Conservation (phyloP, 2,797 vertebrate species). For the Mormyrops attenuatus region DNA sequence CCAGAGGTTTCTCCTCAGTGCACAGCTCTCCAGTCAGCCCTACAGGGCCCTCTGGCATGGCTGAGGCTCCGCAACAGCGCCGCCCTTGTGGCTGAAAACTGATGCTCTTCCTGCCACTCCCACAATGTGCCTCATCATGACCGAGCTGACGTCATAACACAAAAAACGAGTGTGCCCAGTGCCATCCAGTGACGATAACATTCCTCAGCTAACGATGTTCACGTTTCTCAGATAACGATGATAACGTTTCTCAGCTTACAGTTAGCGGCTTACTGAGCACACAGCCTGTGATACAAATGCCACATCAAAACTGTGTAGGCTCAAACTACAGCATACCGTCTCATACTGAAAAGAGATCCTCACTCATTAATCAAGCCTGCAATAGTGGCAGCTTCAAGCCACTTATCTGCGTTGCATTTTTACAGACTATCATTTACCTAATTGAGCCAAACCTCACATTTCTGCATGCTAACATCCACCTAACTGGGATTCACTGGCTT, state of each 20-base stretch:
- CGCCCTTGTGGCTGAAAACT: conserved; percentile 83
- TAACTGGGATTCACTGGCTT: background rate
- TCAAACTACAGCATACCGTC: background rate
- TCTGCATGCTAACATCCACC: background rate
- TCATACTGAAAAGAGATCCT: background rate
- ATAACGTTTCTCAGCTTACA: background rate
- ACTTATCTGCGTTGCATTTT: background rate
- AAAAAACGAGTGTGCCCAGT: background rate
- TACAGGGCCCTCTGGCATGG: conserved; percentile 37
- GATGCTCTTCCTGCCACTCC: conserved; percentile 84
- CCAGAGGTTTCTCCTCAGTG: conserved; percentile 44
- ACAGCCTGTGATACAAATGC: background rate
- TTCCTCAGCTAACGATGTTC: background rate
- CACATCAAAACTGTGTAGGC: background rate
- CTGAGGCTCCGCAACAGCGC: conserved; percentile 79
- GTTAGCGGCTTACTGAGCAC: background rate
- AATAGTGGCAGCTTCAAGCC: background rate
- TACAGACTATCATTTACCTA: background rate
- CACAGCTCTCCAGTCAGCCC: conserved; percentile 67
- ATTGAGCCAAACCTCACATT: background rate
- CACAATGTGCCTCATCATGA: conserved; percentile 79
- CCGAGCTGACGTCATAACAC: conserved; percentile 61
- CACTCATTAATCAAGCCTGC: background rate
- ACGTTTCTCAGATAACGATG: no score
- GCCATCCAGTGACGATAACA: background rate